Conservation (phyloP, 1,140 invertebrate genomes). For the Thaumatotibia leucotreta region DNA sequence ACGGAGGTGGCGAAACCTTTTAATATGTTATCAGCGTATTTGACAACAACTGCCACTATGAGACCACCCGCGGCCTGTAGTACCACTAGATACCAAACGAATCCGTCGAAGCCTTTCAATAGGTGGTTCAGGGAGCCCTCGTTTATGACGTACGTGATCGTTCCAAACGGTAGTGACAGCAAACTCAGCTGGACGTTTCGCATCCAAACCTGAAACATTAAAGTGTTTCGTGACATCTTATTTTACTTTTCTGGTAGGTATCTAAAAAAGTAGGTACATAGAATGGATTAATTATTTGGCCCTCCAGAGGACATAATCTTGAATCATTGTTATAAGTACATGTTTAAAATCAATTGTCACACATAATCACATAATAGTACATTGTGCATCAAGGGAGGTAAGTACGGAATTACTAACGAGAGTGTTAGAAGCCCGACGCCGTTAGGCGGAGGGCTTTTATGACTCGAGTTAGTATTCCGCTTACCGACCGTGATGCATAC, state of each 20-base stretch:
- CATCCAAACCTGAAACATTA: conserved; percentile 89
- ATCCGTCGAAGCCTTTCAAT: conserved; percentile 82
- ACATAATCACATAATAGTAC: no score
- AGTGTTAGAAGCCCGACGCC: no score
- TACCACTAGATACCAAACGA: conserved; percentile 90
- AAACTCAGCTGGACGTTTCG: conserved; percentile 94
- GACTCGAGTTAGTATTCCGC: no score
- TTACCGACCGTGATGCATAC: no score
- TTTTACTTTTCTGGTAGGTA: background rate
- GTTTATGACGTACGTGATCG: conserved; percentile 86
- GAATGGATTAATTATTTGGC: no score
- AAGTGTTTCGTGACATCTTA: background rate
- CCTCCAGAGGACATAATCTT: no score
- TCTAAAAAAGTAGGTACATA: no score
- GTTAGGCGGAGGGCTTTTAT: no score
- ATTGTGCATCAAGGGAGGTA: no score
- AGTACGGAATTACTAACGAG: no score
- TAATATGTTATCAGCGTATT: conserved; percentile 97
- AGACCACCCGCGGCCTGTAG: conserved; percentile 93
- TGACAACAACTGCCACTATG: conserved; percentile 96
- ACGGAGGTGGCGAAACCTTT: conserved; percentile 97
- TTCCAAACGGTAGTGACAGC: conserved; percentile 87
- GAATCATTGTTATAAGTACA: no score
- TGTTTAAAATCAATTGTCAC: no score
- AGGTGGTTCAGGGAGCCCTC: conserved; percentile 45